Percentiles rank a stretch among this genome's conserved stretches.
phyloP scores from a whole-genome alignment of 2,888 invertebrate genomes.

The Proisotoma minuta region DNA sequence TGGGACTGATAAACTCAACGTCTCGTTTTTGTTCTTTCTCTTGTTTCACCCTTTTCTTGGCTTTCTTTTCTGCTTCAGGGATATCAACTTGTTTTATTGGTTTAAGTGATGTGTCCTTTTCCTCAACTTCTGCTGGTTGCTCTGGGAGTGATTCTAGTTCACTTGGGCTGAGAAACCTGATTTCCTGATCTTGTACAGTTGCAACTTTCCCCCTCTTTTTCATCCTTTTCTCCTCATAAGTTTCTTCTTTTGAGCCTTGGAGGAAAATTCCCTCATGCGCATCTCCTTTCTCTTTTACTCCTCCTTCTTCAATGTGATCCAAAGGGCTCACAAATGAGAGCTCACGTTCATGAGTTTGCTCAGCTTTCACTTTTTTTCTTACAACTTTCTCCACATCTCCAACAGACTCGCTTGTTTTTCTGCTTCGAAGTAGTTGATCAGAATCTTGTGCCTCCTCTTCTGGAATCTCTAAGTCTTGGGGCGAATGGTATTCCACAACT shows the following conservation, averaged over 20 bases:
- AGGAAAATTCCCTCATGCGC: neutral
- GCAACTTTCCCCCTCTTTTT: neutral
- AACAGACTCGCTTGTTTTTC: neutral
- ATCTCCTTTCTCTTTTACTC: neutral
- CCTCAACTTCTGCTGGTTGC: neutral
- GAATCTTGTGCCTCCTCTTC: slow-evolving; percentile 55
- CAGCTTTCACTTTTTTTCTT: neutral
- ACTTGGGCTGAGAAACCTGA: neutral
- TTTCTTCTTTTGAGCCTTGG: neutral
- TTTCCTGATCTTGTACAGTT: neutral
- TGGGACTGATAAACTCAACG: neutral
- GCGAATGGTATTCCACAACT: slow-evolving; percentile 3
- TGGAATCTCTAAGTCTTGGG: neutral
- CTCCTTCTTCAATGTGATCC: neutral
- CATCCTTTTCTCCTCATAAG: neutral
- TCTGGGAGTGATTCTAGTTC: neutral
- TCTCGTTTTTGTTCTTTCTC: neutral
- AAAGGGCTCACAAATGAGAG: neutral
- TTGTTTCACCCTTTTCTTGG: slow-evolving; percentile 8
- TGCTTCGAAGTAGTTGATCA: slow-evolving; percentile 51
- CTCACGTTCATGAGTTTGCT: neutral
- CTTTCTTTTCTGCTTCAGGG: neutral
- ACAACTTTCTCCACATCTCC: neutral
- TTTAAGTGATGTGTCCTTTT: neutral
- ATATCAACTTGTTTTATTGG: neutral